Conservation (phyloP, 2,113 vertebrate genomes). For the Salvator merianae region DNA sequence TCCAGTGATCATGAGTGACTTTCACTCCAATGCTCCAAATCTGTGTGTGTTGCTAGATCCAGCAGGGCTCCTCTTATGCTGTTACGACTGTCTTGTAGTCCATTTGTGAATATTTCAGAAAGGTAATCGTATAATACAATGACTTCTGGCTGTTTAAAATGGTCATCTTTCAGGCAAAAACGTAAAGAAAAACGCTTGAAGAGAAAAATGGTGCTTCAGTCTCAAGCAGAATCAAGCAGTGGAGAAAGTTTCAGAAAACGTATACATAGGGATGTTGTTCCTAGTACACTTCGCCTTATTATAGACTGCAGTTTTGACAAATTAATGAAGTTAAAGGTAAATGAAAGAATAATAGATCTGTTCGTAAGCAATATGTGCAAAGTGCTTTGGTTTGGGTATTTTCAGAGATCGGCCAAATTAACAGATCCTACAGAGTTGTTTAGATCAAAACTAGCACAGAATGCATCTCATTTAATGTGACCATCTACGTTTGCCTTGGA, state of each 20-base stretch:
- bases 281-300: conserved; percentile 84
- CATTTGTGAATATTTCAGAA: not conserved
- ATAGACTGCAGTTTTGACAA: conserved; percentile 95
- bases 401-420: not conserved
- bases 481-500: too few species aligned
- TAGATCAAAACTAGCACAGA: not conserved
- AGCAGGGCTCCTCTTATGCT: too few species aligned
- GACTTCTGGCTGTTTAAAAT: not conserved
- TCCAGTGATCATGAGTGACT: too few species aligned
- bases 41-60: too few species aligned
- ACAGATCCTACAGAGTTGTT: not conserved
- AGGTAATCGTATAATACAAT: not conserved
- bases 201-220: conserved; percentile 84
- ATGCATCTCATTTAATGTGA: not conserved
- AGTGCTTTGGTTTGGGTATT: not conserved
- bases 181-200: conserved; percentile 93
- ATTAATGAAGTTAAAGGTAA: conserved; percentile 91
- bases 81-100: not conserved
- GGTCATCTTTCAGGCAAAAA: conserved; percentile 78
- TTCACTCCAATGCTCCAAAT: too few species aligned
- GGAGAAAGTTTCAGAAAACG: conserved; percentile 79
- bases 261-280: conserved; percentile 74
- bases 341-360: not conserved
- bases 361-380: not conserved
- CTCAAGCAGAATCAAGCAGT: conserved; percentile 60